These are phyloP conservation scores for Serripes groenlandicus DNA, from an alignment of 2,888 invertebrate genomes.

Conservation along the genomic window DNA sequence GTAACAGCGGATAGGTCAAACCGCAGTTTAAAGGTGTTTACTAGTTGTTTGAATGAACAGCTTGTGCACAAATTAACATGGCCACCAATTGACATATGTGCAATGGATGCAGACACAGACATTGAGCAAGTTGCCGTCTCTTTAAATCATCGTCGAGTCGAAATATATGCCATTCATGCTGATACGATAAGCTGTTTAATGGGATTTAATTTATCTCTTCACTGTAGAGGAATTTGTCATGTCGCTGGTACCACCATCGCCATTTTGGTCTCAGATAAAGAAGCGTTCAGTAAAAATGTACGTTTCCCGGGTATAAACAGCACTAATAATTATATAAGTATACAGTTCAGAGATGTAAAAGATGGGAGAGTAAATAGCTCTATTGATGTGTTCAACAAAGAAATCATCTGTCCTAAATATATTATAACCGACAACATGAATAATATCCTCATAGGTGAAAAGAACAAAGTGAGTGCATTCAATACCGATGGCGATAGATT, in stretches of 20 bases:
- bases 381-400: not conserved
- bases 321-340: not conserved
- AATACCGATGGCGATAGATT: not conserved
- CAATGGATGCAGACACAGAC: no score
- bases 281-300: no score
- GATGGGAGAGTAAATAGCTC: not conserved
- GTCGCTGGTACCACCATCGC: not conserved
- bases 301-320: not conserved
- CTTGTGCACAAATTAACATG: no score
- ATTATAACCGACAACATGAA: not conserved
- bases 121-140: no score
- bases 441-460: not conserved
- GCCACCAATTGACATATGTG: no score
- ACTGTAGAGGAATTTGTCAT: slow-evolving; percentile 2
- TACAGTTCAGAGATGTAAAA: not conserved
- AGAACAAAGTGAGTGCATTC: not conserved
- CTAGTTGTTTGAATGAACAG: no score
- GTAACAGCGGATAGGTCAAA: no score
- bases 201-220: not conserved
- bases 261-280: not conserved
- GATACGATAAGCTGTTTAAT: not conserved
- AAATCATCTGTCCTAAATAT: not conserved
- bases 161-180: no score
- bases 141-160: no score
- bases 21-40: no score